Conservation (phyloP, 2,888 invertebrate species). For the Syrista parreyssii region DNA sequence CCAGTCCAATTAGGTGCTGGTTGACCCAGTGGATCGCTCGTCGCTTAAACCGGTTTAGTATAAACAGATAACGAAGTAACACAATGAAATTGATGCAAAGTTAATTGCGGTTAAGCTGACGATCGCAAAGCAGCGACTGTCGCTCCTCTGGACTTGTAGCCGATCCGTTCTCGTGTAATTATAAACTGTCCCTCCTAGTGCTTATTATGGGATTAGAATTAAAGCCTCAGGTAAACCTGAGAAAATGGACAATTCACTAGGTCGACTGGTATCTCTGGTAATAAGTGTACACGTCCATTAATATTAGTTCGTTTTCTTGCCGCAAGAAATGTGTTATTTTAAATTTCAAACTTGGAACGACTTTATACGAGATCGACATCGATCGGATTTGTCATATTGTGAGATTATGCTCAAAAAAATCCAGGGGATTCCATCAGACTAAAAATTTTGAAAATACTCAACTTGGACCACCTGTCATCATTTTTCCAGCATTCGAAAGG, state of each 20-base stretch:
- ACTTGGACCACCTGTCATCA: neutral
- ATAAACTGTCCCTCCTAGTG: neutral
- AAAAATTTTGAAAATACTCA: neutral
- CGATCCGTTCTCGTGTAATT: neutral
- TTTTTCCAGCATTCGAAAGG: neutral
- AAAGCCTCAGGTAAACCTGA: neutral
- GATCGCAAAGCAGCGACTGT: neutral
- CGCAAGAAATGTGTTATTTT: too few species aligned
- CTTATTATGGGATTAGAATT: neutral
- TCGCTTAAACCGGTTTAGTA: conserved; percentile 46
- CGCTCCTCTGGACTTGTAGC: neutral
- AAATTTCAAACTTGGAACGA: too few species aligned
- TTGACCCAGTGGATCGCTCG: conserved; percentile 23
- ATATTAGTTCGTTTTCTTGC: neutral
- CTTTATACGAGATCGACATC: too few species aligned
- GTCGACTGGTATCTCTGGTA: neutral
- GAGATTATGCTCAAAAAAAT: neutral
- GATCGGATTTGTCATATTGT: neutral
- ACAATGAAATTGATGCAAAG: conserved; percentile 47
- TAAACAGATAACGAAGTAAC: conserved; percentile 29
- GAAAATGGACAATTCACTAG: neutral
- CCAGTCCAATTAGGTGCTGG: conserved; percentile 44
- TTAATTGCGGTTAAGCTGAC: conserved; percentile 11
- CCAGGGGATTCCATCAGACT: neutral
- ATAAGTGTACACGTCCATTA: neutral